Evolutionary conservation across 1,140 invertebrate genomes (phyloP), one percentile per base, ranked within the genome.

Genomic region (Trichogramma pretiosum): DNA sequence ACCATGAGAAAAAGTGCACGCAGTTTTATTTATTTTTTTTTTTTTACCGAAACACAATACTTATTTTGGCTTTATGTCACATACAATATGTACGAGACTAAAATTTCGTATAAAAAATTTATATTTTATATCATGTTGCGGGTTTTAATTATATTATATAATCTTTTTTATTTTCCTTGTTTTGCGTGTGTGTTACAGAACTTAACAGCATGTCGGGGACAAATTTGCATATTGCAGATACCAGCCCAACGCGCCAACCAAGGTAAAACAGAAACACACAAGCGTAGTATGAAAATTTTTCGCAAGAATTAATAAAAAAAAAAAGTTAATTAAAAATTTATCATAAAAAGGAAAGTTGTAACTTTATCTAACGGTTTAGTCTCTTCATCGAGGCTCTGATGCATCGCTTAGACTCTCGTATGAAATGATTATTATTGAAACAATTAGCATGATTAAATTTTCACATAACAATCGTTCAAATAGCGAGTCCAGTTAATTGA

Each of bases 161-260:
- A 48, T 44, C 33, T n/a, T 50, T 21, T 43, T n/a, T n/a, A n/a
- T n/a, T n/a, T n/a, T n/a, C n/a, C n/a, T n/a, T n/a, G n/a, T n/a
- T n/a, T n/a, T n/a, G n/a, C n/a, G n/a, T n/a, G n/a, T n/a, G 0
- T 54, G 23, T 66, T 65, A 9, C 58, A 66, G 64, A 14, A 9
- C 23, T 48, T 34, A 49, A 40, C 48, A 62, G 59, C 48, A 64
- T 65, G 60, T 58, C 63, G n/a, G 48, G 54, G 50, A 52, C 40
- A 46, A 58, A 61, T 41, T 45, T 47, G 47, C 46, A 56, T 50
- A 57, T 52, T 41, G 51, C 36, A 39, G 59, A 65, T 40, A 55
- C 56, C 9, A 63, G 58, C 53, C 58, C 62, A 22, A 63, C 56
- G 38, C 54, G 56, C 54, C 60, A 58, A 23, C 60, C 62, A 39